Evolutionary conservation across 2,797 vertebrate species (phyloP).

Genomic region (Pseudomugil tenellus): DNA sequence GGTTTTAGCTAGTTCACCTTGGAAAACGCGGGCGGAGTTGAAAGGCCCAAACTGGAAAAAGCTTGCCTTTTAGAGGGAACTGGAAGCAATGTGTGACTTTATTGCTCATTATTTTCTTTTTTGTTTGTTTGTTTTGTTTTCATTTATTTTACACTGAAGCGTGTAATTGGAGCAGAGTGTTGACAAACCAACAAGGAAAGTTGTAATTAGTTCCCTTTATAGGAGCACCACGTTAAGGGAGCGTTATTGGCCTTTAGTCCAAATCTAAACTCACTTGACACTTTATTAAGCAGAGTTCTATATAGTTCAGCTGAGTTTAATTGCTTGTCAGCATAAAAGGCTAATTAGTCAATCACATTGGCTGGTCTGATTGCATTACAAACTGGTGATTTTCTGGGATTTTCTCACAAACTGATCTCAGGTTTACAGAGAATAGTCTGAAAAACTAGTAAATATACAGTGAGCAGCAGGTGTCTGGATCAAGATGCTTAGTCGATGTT

Average conservation of each 20-base stretch:
- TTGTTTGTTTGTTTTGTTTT: background rate
- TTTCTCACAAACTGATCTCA: no score
- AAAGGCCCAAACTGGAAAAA: conserved; percentile 55
- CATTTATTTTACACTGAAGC: background rate
- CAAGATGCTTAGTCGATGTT: no score
- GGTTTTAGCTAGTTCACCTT: conserved; percentile 69
- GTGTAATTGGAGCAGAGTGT: background rate
- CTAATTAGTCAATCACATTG: no score
- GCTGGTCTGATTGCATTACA: no score
- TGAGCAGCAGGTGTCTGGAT: no score
- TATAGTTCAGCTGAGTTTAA: no score
- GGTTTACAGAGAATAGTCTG: no score
- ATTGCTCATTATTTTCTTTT: conserved; percentile 7
- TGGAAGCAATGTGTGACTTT: conserved; percentile 62
- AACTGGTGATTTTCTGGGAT: no score
- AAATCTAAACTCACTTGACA: background rate
- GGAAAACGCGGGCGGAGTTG: conserved; percentile 34
- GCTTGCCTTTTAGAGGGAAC: conserved; percentile 65
- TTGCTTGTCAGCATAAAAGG: no score
- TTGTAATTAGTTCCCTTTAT: background rate
- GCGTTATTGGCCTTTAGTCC: background rate
- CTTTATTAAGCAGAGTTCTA: no score
- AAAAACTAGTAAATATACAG: no score
- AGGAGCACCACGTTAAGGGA: background rate
- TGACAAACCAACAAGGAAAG: background rate